Base-by-base conservation (phyloP, 2,888 invertebrate genomes). In the Diploptera punctata region DNA sequence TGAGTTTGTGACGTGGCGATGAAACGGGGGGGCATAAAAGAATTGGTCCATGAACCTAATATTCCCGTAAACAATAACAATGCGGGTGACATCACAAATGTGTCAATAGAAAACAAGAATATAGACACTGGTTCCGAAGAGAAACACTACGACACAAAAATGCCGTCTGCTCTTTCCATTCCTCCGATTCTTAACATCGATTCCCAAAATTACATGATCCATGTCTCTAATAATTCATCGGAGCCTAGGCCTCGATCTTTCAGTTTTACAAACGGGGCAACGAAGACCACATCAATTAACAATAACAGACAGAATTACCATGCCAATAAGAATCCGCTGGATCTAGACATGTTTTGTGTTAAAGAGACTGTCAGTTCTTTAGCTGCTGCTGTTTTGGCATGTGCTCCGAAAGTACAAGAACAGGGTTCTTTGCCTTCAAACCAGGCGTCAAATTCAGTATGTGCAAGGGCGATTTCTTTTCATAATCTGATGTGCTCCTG, bases 131-230 rank as follows among this genome's bases (percentile, higher is more conserved):
- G 67, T 31, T 73, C 74, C 65, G 75, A 76, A 57, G 67, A 68
- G 31, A 76, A 74, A 47, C 70, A 54, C 33, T 74, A 73, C 74
- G 76, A 76, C 19, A 44, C 72, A 7, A 77, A 77, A 67, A 76
- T 76, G 76, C 76, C 77, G 16, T 75, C 76, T 16, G 71, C 74
- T 21, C 54, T 76, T 47, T 62, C 75, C n/a, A 29, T 71, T 5
- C 18, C 73, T 18, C 76, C 78, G 19, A 74, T 82, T 76, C 81
- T 84, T 75, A 83, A 82, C 79, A 82, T 86, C 75, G 86, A 86
- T 81, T 81, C 84, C 70, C 85, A 85, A 77, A 86, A 86, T 79
- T 86, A 86, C 80, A 86, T 86, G 85, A 78, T 85, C 76, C 83
- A 84, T 76, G 83, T 83, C 74, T 68, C 67, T 18, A 29, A 60